Evolutionary conservation across 2,113 vertebrate genomes (phyloP), one percentile per base, ranked within the genome.

Genomic region (Myiagra hebetior): DNA sequence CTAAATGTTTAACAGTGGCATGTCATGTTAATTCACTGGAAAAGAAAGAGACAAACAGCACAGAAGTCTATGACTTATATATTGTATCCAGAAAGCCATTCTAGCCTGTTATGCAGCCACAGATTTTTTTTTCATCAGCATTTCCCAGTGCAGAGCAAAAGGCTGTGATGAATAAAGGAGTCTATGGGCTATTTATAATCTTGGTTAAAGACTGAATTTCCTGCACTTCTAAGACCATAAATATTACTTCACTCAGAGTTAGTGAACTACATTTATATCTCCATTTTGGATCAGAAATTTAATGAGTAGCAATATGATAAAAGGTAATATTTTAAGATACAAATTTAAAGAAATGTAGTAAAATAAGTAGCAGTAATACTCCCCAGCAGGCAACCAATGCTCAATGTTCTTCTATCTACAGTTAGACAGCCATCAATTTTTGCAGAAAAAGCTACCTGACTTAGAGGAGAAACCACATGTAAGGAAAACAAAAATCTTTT

Each of bases 101-200:
- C 37, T 19, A 65, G 15, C 22, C 57, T 85, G 8, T 70, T 90
- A 14, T 39, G 55, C 14, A 74, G 19, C 7, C 30, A 37, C 22
- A 44, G 15, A 20, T 39, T 42, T 78, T 84, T 76, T 83, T 83
- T 82, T 42, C 9, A 91, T 74, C 56, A 87, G 60, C 47, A 42
- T 72, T 95, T 95, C 47, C 81, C 44, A 91, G 55, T 8, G 8
- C 69, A 91, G 44, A 93, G 81, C 73, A 74, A 92, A 91, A 92
- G 0, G 41, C 39, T 77, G 18, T 50, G 42, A 76, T 53, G 26
- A 73, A 78, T 75, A 72, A 62, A 26, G 10, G 11, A 80, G 7
- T 42, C 60, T 17, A 33, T 17, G 8, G 47, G 33, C n/a, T 85
- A 68, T 72, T 87, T 52, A 56, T 44, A 82, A 72, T 67, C 57